These are phyloP conservation scores for Paraplagusia blochii DNA, from an alignment of 2,113 vertebrate species.

Conservation along the genomic window DNA sequence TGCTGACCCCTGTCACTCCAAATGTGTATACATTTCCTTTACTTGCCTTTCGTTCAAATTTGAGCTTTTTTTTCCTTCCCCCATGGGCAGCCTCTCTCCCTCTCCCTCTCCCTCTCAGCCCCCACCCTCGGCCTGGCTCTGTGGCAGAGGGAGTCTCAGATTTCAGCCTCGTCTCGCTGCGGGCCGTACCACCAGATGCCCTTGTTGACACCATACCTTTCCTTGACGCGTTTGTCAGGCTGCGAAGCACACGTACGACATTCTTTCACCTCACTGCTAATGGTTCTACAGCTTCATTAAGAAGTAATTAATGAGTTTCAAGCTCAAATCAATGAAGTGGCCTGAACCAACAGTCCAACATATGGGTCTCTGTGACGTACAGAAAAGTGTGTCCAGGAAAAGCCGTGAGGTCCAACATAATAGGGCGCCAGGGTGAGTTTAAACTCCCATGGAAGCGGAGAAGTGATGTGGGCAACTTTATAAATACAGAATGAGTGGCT, in stretches of 20 bases:
- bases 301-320: too few relatives aligned
- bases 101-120: slow-evolving; percentile 16
- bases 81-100: slow-evolving; percentile 23
- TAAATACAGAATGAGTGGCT: neutral
- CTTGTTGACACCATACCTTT: slow-evolving; percentile 52
- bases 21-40: neutral
- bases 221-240: slow-evolving; percentile 10
- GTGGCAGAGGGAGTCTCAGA: slow-evolving; percentile 60
- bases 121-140: slow-evolving; percentile 25
- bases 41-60: slow-evolving; percentile 16
- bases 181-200: slow-evolving; percentile 62
- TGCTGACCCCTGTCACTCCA: neutral
- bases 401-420: slow-evolving; percentile 29
- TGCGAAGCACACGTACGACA: neutral
- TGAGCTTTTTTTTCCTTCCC: slow-evolving; percentile 22
- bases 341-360: too few relatives aligned
- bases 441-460: slow-evolving; percentile 2
- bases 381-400: slow-evolving; percentile 21
- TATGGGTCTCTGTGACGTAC: too few relatives aligned
- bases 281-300: too few relatives aligned
- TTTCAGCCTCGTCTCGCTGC: slow-evolving; percentile 65
- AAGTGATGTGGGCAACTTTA: slow-evolving; percentile 14
- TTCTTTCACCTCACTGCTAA: neutral
- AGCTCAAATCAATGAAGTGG: too few relatives aligned
- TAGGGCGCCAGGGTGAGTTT: slow-evolving; percentile 9